phyloP scores from a whole-genome alignment of 1,140 invertebrate species.

The Lordiphosa clarofinis region DNA sequence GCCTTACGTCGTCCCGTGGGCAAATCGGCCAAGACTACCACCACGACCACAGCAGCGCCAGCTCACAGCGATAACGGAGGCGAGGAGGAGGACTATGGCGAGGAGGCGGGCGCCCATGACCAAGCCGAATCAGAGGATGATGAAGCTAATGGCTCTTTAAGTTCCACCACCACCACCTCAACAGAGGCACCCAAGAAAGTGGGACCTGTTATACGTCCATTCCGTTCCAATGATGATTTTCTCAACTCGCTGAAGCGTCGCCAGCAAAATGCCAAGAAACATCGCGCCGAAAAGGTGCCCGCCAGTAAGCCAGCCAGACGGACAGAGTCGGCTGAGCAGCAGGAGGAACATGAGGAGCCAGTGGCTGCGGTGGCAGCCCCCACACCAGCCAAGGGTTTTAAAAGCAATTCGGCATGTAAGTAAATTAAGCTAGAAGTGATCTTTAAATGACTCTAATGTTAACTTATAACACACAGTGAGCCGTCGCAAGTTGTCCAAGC shows the following conservation, averaged over 20 bases:
- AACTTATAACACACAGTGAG: constrained; percentile 33
- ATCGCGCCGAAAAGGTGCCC: constrained; percentile 66
- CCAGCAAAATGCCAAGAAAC: constrained; percentile 81
- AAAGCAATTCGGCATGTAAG: constrained; percentile 68
- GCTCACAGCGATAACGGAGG: constrained; percentile 40
- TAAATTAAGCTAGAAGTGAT: constrained; percentile 1
- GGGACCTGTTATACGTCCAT: constrained; percentile 84
- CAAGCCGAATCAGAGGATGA: constrained; percentile 79
- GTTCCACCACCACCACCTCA: constrained; percentile 83
- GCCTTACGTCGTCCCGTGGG: constrained; percentile 68
- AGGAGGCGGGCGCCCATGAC: constrained; percentile 74
- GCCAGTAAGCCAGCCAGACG: constrained; percentile 69
- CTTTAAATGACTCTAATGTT: constrained; percentile 1
- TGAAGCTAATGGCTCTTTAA: constrained; percentile 63
- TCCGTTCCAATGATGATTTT: constrained; percentile 87
- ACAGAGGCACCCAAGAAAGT: constrained; percentile 85
- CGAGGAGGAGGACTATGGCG: constrained; percentile 79
- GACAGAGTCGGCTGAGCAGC: constrained; percentile 43
- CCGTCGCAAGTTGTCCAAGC: constrained; percentile 68
- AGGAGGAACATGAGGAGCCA: constrained; percentile 55
- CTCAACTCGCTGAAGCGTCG: constrained; percentile 85
- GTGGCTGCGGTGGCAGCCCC: constrained; percentile 45
- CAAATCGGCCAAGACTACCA: constrained; percentile 60
- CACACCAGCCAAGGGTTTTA: constrained; percentile 62
- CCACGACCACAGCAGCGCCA: constrained; percentile 67